Evolutionary conservation across 2,888 invertebrate species (phyloP).

Genomic region (Zeuzera pyrina): DNA sequence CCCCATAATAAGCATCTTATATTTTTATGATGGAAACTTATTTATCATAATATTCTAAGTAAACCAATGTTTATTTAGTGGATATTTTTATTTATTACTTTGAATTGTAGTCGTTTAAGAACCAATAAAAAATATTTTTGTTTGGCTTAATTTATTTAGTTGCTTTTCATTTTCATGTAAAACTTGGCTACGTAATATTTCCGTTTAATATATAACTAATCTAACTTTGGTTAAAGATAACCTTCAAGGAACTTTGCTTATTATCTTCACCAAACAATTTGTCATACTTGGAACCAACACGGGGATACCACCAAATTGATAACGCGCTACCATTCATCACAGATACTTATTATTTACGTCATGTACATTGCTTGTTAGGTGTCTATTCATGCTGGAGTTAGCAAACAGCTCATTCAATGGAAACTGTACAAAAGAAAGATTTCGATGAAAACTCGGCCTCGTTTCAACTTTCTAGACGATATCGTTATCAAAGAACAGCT

Average conservation of each 20-base stretch:
- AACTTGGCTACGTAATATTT: too few species aligned
- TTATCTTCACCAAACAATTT: constrained; percentile 11
- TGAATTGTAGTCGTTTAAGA: too few species aligned
- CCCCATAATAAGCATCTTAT: too few species aligned
- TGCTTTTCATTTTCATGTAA: too few species aligned
- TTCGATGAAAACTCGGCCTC: constrained; percentile 8
- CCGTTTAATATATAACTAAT: constrained; percentile 16
- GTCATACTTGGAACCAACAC: constrained; percentile 6
- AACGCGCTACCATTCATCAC: too few species aligned
- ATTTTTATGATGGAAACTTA: too few species aligned
- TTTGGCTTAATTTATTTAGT: too few species aligned
- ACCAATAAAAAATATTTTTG: too few species aligned
- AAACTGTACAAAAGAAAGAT: background rate
- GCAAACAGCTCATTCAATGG: background rate
- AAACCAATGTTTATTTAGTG: too few species aligned
- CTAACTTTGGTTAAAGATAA: constrained; percentile 16
- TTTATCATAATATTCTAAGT: too few species aligned
- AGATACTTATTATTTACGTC: background rate
- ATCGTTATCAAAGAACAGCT: constrained; percentile 51
- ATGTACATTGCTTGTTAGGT: constrained; percentile 3
- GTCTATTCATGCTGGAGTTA: constrained; percentile 1
- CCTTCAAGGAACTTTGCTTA: constrained; percentile 6
- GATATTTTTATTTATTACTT: too few species aligned
- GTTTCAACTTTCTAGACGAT: constrained; percentile 39
- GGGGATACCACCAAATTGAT: too few species aligned